Conservation (phyloP, 2,888 invertebrate genomes). For the Xestia rhomboidea region DNA sequence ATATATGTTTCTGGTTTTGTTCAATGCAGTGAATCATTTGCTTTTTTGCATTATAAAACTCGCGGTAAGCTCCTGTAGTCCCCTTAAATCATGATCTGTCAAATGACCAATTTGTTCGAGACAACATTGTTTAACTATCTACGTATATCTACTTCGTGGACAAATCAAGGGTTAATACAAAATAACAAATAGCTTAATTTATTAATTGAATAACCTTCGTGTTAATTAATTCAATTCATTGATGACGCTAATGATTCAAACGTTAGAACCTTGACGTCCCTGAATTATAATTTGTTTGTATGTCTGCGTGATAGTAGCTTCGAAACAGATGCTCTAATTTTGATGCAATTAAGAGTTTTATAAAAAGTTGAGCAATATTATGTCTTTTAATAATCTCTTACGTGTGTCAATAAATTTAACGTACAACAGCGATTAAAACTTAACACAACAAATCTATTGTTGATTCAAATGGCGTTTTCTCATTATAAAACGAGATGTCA, state of each 20-base stretch:
- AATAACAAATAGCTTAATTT: constrained; percentile 25
- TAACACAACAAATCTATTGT: constrained; percentile 44
- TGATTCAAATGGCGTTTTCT: constrained; percentile 58
- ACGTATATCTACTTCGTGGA: too few species aligned
- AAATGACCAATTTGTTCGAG: too few species aligned
- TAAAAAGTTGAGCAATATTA: background rate
- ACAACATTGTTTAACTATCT: too few species aligned
- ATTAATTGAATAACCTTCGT: constrained; percentile 24
- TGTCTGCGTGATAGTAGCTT: constrained; percentile 1
- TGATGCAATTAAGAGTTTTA: constrained; percentile 6
- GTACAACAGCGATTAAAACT: constrained; percentile 10
- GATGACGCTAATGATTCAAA: constrained; percentile 14
- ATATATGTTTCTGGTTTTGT: too few species aligned
- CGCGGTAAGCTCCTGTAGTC: too few species aligned
- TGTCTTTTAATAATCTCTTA: background rate
- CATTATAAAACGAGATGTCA: constrained; percentile 61
- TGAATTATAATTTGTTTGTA: constrained; percentile 34
- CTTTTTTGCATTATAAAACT: too few species aligned
- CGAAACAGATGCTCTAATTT: constrained; percentile 28
- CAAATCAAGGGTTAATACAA: too few species aligned
- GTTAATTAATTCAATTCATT: constrained; percentile 40
- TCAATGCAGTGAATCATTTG: too few species aligned
- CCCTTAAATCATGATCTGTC: too few species aligned
- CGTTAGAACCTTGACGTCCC: background rate
- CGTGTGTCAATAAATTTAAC: constrained; percentile 5